A percentile compares a stretch with the other conserved stretches of the same genome.
phyloP scores from a whole-genome alignment of 2,113 vertebrate genomes.

The Trogon surrucura region DNA sequence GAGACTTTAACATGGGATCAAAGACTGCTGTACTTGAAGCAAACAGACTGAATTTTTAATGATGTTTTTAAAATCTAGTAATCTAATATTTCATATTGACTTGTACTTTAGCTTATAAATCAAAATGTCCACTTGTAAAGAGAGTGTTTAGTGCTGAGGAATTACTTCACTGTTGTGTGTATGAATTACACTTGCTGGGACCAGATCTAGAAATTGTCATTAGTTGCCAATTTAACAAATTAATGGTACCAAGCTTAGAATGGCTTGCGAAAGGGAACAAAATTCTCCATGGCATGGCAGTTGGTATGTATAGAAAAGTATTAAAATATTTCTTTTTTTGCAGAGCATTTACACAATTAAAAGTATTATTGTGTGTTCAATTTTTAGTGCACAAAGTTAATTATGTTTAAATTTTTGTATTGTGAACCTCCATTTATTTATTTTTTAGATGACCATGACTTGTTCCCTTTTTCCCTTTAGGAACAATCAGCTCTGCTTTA shows the following conservation, averaged over 20 bases:
- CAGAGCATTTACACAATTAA: not conserved
- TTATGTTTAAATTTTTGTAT: not conserved
- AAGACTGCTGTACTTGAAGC: not conserved
- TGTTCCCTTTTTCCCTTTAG: not conserved
- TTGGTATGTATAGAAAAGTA: constrained; percentile 68
- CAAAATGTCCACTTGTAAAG: not conserved
- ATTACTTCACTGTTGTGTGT: not conserved
- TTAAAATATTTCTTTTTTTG: not conserved
- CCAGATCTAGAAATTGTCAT: not conserved
- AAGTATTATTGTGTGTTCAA: not conserved
- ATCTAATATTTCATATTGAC: not conserved
- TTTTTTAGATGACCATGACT: not conserved
- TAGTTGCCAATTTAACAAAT: constrained; percentile 37
- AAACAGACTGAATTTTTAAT: not conserved
- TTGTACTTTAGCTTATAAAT: not conserved
- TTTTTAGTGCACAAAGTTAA: not conserved
- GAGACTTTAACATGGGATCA: not conserved
- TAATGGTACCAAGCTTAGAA: not conserved
- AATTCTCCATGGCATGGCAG: constrained; percentile 64
- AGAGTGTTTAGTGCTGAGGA: not conserved
- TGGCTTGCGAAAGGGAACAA: constrained; percentile 28
- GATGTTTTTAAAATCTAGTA: not conserved
- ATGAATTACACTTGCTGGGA: not conserved
- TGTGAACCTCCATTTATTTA: not conserved
- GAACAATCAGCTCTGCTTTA: not conserved